phyloP scores from a whole-genome alignment of 2,113 vertebrate species.

The Pyrgilauda ruficollis region DNA sequence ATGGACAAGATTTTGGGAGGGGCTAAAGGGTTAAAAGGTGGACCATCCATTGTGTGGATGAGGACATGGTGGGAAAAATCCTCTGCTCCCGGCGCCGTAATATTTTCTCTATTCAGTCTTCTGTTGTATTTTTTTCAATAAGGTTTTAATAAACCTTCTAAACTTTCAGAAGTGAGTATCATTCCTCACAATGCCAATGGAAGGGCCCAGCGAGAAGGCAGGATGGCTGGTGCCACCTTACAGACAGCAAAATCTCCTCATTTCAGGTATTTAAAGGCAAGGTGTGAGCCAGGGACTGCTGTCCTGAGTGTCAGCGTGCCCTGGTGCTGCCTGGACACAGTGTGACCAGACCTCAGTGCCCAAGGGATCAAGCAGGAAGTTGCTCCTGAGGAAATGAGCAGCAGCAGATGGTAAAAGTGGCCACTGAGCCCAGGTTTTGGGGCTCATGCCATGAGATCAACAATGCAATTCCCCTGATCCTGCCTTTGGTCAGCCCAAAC shows the following conservation, averaged over 20 bases:
- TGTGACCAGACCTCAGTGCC: neutral
- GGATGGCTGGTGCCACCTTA: neutral
- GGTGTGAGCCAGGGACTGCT: neutral
- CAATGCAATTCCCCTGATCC: neutral
- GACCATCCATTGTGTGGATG: neutral
- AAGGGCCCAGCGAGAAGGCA: neutral
- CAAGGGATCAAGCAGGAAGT: neutral
- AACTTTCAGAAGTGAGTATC: neutral
- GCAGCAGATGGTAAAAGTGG: neutral
- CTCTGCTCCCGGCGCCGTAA: rapidly evolving
- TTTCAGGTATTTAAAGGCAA: neutral
- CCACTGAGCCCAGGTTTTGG: neutral
- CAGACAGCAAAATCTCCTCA: neutral
- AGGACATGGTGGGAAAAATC: neutral
- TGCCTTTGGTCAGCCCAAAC: neutral
- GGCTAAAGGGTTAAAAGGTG: neutral
- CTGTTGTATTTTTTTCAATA: neutral
- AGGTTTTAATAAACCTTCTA: neutral
- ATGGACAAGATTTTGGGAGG: neutral
- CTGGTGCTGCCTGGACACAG: neutral
- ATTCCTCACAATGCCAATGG: neutral
- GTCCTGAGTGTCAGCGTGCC: rapidly evolving
- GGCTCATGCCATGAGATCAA: neutral
- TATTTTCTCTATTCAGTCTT: neutral
- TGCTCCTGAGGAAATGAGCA: neutral